Base-by-base conservation (phyloP, 2,113 vertebrate species). In the Hoplias malabaricus region DNA sequence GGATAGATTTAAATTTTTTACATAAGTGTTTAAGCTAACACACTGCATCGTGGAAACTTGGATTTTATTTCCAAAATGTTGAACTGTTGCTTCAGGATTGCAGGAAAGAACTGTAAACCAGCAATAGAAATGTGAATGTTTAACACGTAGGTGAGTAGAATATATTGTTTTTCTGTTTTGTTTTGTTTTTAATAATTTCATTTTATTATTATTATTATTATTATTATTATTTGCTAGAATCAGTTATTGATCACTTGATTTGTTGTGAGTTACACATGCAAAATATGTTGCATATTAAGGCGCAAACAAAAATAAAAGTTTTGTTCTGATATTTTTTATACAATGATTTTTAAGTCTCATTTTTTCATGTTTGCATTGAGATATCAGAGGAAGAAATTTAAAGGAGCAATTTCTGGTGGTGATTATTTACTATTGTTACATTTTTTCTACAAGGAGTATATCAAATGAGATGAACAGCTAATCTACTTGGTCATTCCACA, bases 111-210 rank as follows among this genome's bases (percentile, higher is more conserved):
- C 92, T 94, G 93, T 94, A 95, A 95, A 95, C 94, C 93, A 94
- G 94, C 93, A 95, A 95, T 96, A 96, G 94, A 92, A 92, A 89
- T 86, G 90, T 78, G 89, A 83, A 84, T 94, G 94, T 96, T 95
- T 94, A 92, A 92, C 92, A 94, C 93, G 88, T 93, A 94, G 94
- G 90, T 92, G 75, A 83, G 70, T 91, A 90, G 84, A 87, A 85
- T 86, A 69, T 87, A 86, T 87, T 73, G 90, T 89, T 90, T 92
- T 90, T 83, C n/a, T n/a, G n/a, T n/a, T n/a, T n/a, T n/a, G n/a
- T n/a, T n/a, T n/a, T n/a, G n/a, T n/a, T n/a, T n/a, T n/a, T n/a
- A n/a, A n/a, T n/a, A n/a, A n/a, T n/a, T n/a, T n/a, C n/a, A n/a
- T n/a, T n/a, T n/a, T n/a, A n/a, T 83, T 87, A 93, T 92, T 93